phyloP scores from a whole-genome alignment of 2,113 vertebrate genomes.

The Heterochromis multidens region DNA sequence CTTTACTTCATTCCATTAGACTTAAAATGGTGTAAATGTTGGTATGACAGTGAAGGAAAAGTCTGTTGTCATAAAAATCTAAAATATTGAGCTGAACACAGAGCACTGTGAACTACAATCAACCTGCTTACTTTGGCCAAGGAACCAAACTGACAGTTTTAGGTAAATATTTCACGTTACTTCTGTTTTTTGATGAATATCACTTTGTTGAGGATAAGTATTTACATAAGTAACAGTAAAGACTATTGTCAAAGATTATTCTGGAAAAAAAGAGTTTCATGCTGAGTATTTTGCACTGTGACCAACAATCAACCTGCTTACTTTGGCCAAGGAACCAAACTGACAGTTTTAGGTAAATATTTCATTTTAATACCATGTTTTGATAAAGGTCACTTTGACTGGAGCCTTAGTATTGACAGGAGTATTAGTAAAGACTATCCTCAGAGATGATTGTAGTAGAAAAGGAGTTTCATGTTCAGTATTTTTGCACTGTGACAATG shows the following conservation, averaged over 20 bases:
- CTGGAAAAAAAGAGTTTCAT: accelerated
- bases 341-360: background rate
- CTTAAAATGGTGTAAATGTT: background rate
- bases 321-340: background rate
- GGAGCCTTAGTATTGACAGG: background rate
- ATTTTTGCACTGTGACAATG: background rate
- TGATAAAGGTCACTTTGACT: background rate
- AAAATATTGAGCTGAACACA: slow-evolving; percentile 9
- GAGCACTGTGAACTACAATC: slow-evolving; percentile 67
- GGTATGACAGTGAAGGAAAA: background rate
- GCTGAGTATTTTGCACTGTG: background rate
- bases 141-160: slow-evolving; percentile 60
- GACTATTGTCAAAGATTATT: background rate
- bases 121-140: slow-evolving; percentile 71
- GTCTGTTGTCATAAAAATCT: background rate
- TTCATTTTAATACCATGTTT: too few species aligned
- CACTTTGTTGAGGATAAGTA: background rate
- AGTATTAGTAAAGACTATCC: background rate
- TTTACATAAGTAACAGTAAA: background rate
- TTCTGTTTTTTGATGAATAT: accelerated
- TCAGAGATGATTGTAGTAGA: background rate
- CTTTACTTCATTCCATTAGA: background rate
- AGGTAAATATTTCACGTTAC: slow-evolving; percentile 26
- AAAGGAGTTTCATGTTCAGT: background rate
- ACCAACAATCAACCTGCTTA: accelerated